These are phyloP conservation scores for Mungos mungo DNA, from an alignment of 2,113 vertebrate species.

Conservation along the genomic window DNA sequence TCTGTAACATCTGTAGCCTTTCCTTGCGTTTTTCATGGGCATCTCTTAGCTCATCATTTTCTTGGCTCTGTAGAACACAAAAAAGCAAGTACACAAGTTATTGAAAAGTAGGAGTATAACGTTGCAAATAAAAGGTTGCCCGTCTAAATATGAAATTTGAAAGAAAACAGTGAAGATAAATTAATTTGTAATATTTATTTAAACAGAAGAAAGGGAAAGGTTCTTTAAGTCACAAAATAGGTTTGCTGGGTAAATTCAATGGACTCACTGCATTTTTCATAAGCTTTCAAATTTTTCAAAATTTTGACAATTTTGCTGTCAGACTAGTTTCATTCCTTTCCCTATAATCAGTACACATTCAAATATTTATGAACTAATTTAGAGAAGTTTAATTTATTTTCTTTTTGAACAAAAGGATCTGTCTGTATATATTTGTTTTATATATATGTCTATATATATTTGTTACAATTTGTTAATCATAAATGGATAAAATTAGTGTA, in stretches of 20 bases:
- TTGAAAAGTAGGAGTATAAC: conserved; percentile 34
- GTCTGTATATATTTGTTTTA: not conserved
- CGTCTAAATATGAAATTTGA: conserved; percentile 25
- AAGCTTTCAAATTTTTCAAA: not conserved
- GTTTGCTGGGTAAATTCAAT: conserved; percentile 16
- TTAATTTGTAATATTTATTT: conserved; percentile 37
- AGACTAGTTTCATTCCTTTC: conserved; percentile 29
- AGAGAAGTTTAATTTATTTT: not conserved
- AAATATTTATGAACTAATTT: conserved; percentile 32
- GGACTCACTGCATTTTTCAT: not conserved
- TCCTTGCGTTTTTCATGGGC: conserved; percentile 88
- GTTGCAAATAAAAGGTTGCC: conserved; percentile 16
- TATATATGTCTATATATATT: not conserved
- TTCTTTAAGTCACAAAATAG: not conserved
- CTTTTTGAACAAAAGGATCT: conserved; percentile 27
- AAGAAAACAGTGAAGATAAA: not conserved
- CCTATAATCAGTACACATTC: not conserved
- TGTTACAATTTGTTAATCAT: not conserved
- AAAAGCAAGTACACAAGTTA: conserved; percentile 76
- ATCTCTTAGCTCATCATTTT: conserved; percentile 91
- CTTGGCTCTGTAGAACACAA: conserved; percentile 84
- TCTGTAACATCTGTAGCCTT: conserved; percentile 91
- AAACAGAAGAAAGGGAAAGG: conserved; percentile 16
- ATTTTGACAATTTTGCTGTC: conserved; percentile 25
- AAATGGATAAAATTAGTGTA: not conserved